A percentile compares a stretch with the other conserved stretches of the same genome.
phyloP scores from a whole-genome alignment of 30 jellyfish, hydroid and myxozoan genomes.

The Sanderia malayensis region DNA sequence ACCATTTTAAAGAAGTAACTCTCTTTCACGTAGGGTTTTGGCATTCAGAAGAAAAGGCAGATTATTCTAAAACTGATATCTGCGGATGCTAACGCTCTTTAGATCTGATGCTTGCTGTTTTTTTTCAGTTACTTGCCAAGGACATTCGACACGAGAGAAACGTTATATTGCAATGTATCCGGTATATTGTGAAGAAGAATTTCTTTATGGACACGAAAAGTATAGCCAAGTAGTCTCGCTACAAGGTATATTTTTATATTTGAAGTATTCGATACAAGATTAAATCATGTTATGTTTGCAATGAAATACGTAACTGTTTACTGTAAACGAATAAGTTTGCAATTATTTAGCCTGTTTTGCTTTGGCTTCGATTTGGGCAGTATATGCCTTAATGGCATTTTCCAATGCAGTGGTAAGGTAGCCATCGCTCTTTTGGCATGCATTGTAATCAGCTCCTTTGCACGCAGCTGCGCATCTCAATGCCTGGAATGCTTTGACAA shows the following conservation, averaged over 20 bases:
- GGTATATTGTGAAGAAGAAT: constrained; percentile 46
- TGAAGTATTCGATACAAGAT: too few species aligned
- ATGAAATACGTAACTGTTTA: too few species aligned
- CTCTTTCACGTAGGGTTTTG: too few species aligned
- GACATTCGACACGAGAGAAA: constrained; percentile 94
- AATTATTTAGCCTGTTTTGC: neutral
- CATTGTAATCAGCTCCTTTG: neutral
- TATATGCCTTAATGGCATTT: constrained; percentile 6
- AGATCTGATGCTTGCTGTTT: constrained; percentile 2
- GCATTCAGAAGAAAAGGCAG: too few species aligned
- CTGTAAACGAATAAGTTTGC: too few species aligned
- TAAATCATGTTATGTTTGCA: too few species aligned
- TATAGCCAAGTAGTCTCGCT: too few species aligned
- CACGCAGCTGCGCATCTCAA: constrained; percentile 3
- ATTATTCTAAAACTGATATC: too few species aligned
- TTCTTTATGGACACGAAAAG: constrained; percentile 16
- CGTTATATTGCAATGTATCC: constrained; percentile 71
- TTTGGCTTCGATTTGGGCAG: neutral
- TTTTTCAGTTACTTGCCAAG: constrained; percentile 72
- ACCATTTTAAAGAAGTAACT: too few species aligned
- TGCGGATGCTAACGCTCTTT: too few species aligned
- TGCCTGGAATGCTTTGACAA: constrained; percentile 2
- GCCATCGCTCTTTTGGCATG: constrained; percentile 1
- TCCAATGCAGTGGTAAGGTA: constrained; percentile 3
- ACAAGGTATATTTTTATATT: too few species aligned